phyloP scores from a whole-genome alignment of 2,113 vertebrate genomes.

The Panurus biarmicus region DNA sequence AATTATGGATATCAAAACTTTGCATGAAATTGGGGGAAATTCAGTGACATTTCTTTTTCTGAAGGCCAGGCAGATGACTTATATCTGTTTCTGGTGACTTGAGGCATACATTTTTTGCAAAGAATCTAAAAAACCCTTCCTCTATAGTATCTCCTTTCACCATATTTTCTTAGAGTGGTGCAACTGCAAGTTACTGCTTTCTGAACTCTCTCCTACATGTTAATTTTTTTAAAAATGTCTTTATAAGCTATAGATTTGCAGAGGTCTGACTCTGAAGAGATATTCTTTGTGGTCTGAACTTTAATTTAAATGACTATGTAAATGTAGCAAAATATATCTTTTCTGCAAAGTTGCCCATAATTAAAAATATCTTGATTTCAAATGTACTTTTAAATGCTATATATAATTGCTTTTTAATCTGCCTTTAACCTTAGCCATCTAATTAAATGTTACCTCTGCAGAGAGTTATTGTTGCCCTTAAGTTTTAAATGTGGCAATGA shows the following conservation, averaged over 20 bases:
- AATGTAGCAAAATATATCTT: neutral
- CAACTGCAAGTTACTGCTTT: neutral
- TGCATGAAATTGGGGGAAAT: neutral
- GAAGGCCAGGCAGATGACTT: neutral
- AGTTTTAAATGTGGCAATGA: neutral
- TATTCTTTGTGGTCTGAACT: neutral
- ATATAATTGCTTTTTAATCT: neutral
- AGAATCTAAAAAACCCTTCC: neutral
- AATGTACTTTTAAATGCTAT: neutral
- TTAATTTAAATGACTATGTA: neutral
- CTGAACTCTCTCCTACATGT: neutral
- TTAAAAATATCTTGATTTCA: neutral
- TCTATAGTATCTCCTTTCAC: neutral
- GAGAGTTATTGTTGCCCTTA: neutral
- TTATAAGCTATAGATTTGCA: neutral
- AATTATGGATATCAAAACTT: neutral
- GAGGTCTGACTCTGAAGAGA: neutral
- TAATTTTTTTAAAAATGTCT: neutral
- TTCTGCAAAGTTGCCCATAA: neutral
- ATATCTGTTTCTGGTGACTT: neutral
- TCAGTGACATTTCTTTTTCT: neutral
- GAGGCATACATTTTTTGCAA: neutral
- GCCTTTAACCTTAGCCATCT: neutral
- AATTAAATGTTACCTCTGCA: neutral
- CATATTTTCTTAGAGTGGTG: neutral